Base-by-base conservation (phyloP, 2,113 vertebrate species). In the Campylorhamphus procurvoides region DNA sequence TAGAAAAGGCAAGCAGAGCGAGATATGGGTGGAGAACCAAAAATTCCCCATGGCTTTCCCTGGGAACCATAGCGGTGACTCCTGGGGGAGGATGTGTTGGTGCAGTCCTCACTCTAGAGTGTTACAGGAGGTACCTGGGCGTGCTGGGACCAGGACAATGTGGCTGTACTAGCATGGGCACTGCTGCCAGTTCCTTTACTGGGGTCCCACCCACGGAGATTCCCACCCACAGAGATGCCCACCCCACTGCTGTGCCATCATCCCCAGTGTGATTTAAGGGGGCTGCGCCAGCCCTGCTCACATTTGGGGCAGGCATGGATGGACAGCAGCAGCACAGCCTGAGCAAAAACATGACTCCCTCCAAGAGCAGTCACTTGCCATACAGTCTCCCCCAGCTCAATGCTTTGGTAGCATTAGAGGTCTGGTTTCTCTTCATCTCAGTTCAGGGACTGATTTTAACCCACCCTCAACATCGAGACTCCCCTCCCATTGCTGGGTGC, bases 241-340 rank as follows among this genome's bases (percentile, higher is more conserved):
- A 27, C 9, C 40, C 10, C 62, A 74, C 50, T 10, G 39, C 55
- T 39, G 18, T 46, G 39, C 56, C 69, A 31, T 49, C 3, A 4
- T 8, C 35, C 14, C 19, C 63, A 27, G 13, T 2, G 23, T 2
- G 9, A 56, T 58, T 49, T 49, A 22, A 28, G 0, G 2, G 14
- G 52, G 29, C 25, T 91, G 28, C 80, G 39, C 31, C 52, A 63
- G 72, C 67, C 77, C 68, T 42, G 33, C 2, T 12, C 25, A 13
- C 0, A 0, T n/a, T 7, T 52, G 47, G 33, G 62, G 31, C 6
- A 10, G 50, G 25, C 60, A 50, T 0, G 6, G 59, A 64, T 1
- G 19, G 24, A 62, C 24, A 89, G 76, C 73, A 77, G 49, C 72
- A 59, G 19, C 72, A 60, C 52, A 60, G 67, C 35, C 35, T 4